Evolutionary conservation across 1,140 invertebrate species (phyloP).

Genomic region (Tribolium castaneum): DNA sequence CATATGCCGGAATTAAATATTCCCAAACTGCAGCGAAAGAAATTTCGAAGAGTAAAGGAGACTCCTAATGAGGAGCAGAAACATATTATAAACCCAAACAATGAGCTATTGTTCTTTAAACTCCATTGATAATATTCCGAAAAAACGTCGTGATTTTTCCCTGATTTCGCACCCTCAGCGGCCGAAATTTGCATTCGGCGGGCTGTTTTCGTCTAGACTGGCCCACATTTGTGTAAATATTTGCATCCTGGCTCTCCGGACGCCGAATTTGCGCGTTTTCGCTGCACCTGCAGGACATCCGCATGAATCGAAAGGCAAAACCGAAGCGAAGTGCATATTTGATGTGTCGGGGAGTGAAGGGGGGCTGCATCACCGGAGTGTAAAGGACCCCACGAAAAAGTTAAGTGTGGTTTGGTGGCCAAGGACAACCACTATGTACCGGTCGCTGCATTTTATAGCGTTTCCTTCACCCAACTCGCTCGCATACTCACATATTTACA

Average conservation of each 20-base stretch:
- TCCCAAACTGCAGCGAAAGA: background rate
- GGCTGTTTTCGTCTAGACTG: background rate
- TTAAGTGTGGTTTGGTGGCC: constrained; percentile 51
- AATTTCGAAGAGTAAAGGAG: background rate
- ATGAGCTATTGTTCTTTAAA: background rate
- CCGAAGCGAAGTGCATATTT: constrained; percentile 14
- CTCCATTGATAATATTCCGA: background rate
- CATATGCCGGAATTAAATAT: too few species aligned
- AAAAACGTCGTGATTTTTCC: background rate
- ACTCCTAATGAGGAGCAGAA: background rate
- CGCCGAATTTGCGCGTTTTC: constrained; percentile 4
- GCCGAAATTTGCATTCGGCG: background rate
- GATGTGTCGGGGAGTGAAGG: constrained; percentile 2
- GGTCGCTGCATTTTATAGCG: constrained; percentile 52
- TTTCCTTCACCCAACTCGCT: constrained; percentile 40
- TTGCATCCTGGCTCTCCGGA: background rate
- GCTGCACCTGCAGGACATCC: constrained; percentile 10
- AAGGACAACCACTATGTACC: constrained; percentile 53
- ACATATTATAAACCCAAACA: background rate
- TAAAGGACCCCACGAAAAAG: constrained; percentile 53
- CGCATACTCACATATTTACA: constrained; percentile 43
- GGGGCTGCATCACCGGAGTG: constrained; percentile 41
- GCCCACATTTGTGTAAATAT: constrained; percentile 16
- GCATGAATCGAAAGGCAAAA: constrained; percentile 8
- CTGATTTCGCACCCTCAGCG: background rate